These are phyloP conservation scores for Anodontia alba DNA, from an alignment of 2,888 invertebrate species.

Conservation along the genomic window DNA sequence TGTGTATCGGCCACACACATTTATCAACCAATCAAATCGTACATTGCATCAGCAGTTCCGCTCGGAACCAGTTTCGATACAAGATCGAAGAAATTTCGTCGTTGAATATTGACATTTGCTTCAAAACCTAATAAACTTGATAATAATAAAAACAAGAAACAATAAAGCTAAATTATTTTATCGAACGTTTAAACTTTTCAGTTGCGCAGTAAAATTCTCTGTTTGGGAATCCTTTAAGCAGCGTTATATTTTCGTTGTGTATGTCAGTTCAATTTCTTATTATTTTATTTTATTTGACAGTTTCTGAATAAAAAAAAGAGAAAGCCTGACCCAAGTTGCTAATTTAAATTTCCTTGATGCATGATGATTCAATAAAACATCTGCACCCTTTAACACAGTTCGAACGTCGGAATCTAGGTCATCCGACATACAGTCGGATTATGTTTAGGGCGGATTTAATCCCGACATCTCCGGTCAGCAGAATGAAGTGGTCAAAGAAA, in stretches of 20 bases:
- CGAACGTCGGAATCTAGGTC: neutral
- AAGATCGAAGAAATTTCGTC: neutral
- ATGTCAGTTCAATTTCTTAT: too few relatives aligned
- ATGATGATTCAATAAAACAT: too few relatives aligned
- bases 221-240: too few relatives aligned
- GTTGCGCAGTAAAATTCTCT: too few relatives aligned
- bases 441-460: neutral
- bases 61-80: neutral
- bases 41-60: constrained; percentile 26
- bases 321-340: too few relatives aligned
- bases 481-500: neutral
- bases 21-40: constrained; percentile 61
- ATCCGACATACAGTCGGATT: neutral
- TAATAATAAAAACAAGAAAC: neutral
- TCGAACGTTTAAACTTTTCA: too few relatives aligned
- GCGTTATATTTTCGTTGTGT: too few relatives aligned
- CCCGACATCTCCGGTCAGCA: neutral
- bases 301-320: too few relatives aligned
- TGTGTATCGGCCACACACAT: constrained; percentile 70
- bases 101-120: neutral
- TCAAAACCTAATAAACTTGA: neutral
- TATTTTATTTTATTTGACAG: too few relatives aligned
- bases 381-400: neutral
- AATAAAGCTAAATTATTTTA: neutral
- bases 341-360: too few relatives aligned